Evolutionary conservation across 2,888 invertebrate species (phyloP), one percentile per base, ranked within the genome.

Genomic region (Platerodrilus igneus): DNA sequence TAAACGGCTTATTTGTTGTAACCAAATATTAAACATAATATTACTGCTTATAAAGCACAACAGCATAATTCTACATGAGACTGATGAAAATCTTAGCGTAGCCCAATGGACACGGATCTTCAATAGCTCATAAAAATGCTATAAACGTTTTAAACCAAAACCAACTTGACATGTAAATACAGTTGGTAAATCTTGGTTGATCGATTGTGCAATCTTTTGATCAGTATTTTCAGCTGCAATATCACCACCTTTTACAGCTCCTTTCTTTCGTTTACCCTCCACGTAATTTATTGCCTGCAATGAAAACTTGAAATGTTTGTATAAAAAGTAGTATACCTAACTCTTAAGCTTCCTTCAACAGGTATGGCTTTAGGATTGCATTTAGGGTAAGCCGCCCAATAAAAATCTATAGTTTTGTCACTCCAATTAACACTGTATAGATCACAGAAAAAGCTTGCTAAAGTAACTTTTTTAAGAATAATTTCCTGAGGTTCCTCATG

Each of bases 401-500:
- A 73, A 57, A 73, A 78, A 52, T 77, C 74, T 34, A 75, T 68
- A 1, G 67, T 66, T 1, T 63, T 54, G 27, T 76, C 74, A 37
- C 73, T 76, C 78, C 78, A 78, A 55, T 74, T 74, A 0, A 71
- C 66, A 5, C 50, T 57, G 30, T 57, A 63, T 8, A 78, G 62
- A 1, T 67, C 52, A 44, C 77, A 77, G 36, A 57, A 65, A 36
- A 77, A 68, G 4, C 68, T 70, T 1, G 74, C 75, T 8, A 78
- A 41, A 1, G 67, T 68, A 3, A 63, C 38, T 44, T 56, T 59
- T 34, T 64, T 60, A 10, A 63, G 15, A 36, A 67, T 57, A 3
- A 30, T 52, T 47, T 63, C 60, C 45, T 50, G 35, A 1, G 55
- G 54, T 25, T 44, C 39, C n/a, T 31, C 16, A 20, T 40, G 26